These are phyloP conservation scores for Limulus polyphemus DNA, from an alignment of 2,888 invertebrate species.

Conservation along the genomic window DNA sequence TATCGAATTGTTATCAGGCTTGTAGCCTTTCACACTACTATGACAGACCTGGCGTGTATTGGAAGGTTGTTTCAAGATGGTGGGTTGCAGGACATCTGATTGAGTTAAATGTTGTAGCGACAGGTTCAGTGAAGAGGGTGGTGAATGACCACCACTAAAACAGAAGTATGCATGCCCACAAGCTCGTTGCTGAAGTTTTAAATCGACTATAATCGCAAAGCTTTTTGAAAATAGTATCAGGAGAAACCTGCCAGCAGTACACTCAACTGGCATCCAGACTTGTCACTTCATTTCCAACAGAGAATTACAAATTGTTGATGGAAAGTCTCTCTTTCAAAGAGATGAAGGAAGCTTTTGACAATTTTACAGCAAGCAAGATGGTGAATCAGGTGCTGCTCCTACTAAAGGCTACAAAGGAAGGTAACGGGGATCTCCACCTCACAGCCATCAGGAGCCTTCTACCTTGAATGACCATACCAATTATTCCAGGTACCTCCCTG, in stretches of 20 bases:
- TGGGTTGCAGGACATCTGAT: conserved; percentile 21
- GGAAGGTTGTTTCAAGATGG: conserved; percentile 25
- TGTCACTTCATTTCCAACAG: no score
- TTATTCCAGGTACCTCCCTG: no score
- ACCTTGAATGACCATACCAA: no score
- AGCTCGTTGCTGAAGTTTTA: conserved; percentile 21
- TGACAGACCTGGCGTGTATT: conserved; percentile 22
- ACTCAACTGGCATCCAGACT: no score
- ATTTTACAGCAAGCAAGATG: no score
- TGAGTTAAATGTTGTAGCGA: conserved; percentile 23
- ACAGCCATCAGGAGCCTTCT: background rate
- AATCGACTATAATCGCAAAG: conserved; percentile 10
- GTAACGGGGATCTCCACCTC: conserved; percentile 2
- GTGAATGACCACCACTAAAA: conserved; percentile 11
- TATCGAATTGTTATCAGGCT: conserved; percentile 15
- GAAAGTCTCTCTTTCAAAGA: no score
- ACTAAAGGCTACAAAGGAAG: background rate
- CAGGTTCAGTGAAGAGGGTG: conserved; percentile 21
- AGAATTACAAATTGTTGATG: no score
- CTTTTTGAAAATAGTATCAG: no score
- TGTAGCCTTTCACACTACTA: conserved; percentile 24
- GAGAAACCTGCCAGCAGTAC: no score
- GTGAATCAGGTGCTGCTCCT: background rate
- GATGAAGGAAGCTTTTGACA: no score
- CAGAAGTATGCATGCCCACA: conserved; percentile 13